A percentile compares a stretch with the other conserved stretches of the same genome.
These are phyloP conservation scores for Lycia hirtaria DNA, from an alignment of 2,888 invertebrate genomes.

Conservation along the genomic window DNA sequence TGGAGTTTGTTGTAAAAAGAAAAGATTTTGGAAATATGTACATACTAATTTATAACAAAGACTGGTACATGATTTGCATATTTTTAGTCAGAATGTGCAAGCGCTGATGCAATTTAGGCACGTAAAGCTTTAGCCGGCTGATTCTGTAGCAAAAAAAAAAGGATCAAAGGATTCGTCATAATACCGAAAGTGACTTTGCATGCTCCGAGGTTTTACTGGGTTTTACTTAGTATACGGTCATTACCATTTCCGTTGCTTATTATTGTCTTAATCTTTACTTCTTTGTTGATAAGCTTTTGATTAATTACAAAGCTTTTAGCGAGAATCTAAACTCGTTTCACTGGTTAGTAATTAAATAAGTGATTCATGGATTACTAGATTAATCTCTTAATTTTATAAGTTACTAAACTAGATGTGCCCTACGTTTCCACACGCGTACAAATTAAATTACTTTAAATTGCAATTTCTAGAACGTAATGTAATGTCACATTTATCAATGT, in stretches of 20 bases:
- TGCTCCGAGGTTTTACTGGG: conserved; percentile 19
- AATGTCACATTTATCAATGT: too few species aligned
- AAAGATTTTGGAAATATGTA: background rate
- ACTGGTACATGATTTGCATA: background rate
- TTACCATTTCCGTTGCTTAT: conserved; percentile 18
- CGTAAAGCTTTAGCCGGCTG: conserved; percentile 26
- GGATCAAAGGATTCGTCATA: conserved; percentile 36
- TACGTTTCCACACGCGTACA: too few species aligned
- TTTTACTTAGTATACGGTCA: background rate
- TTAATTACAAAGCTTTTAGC: conserved; percentile 5
- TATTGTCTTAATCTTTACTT: conserved; percentile 5
- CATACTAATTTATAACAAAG: background rate
- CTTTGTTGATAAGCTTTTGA: conserved; percentile 2
- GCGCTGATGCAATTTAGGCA: conserved; percentile 32
- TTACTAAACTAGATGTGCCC: too few species aligned
- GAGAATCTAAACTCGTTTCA: background rate
- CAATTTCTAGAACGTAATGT: too few species aligned
- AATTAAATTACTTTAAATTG: too few species aligned
- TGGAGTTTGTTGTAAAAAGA: too few species aligned
- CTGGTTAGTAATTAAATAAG: background rate
- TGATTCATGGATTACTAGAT: background rate
- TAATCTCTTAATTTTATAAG: background rate
- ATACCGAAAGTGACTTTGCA: conserved; percentile 35
- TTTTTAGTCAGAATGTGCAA: conserved; percentile 22
- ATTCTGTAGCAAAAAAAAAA: conserved; percentile 30